Evolutionary conservation across 2,888 invertebrate species (phyloP).

Genomic region (Trichacis sp.): DNA sequence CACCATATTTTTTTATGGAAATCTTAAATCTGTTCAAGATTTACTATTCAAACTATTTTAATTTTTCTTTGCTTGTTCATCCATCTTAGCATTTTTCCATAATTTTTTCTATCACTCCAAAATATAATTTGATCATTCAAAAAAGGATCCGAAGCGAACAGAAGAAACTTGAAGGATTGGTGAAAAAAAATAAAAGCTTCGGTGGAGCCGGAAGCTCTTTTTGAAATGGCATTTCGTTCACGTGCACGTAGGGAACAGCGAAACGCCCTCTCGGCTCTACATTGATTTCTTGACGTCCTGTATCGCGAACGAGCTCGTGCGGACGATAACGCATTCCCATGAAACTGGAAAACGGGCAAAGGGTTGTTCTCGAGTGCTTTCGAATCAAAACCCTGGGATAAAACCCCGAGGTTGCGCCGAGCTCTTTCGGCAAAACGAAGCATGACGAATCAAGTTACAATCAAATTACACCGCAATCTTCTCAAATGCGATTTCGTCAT

Average conservation of each 20-base stretch:
- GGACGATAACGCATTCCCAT: constrained; percentile 55
- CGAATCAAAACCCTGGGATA: constrained; percentile 36
- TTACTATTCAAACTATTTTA: no score
- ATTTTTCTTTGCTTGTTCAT: no score
- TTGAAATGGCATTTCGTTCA: constrained; percentile 32
- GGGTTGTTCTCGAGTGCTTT: constrained; percentile 54
- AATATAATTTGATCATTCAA: constrained; percentile 28
- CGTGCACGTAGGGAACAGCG: constrained; percentile 5
- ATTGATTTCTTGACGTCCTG: constrained; percentile 55
- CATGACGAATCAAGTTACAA: constrained; percentile 64
- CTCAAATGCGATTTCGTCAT: constrained; percentile 37
- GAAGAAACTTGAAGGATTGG: constrained; percentile 29
- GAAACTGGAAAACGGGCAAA: constrained; percentile 56
- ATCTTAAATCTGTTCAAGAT: no score
- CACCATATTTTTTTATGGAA: no score
- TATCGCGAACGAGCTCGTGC: constrained; percentile 51
- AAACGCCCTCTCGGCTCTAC: constrained; percentile 41
- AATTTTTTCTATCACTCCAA: no score
- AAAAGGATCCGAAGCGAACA: constrained; percentile 30
- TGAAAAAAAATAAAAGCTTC: constrained; percentile 25
- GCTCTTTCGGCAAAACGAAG: constrained; percentile 35
- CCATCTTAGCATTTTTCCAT: no score
- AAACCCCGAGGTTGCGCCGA: constrained; percentile 20
- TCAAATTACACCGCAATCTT: constrained; percentile 61
- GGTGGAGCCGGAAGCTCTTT: constrained; percentile 18